Evolutionary conservation across 2,113 vertebrate species (phyloP).

Genomic region (Alosa alosa): DNA sequence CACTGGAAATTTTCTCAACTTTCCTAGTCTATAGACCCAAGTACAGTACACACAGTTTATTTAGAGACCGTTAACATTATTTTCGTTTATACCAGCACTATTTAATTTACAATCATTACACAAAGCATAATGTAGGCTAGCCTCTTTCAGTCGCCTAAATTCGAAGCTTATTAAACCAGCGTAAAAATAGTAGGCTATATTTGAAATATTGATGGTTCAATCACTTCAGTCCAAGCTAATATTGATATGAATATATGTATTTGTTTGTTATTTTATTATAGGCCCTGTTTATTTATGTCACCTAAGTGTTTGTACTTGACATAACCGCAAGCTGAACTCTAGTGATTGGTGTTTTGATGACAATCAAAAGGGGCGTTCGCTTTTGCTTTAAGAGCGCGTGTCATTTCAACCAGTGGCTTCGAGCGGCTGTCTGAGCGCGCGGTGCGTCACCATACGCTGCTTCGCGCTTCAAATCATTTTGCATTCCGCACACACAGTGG

Average conservation of each 20-base stretch:
- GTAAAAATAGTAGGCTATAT: background rate
- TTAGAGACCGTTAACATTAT: background rate
- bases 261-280: background rate
- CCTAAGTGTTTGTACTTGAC: background rate
- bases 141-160: background rate
- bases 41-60: background rate
- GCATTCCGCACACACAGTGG: slow-evolving; percentile 56
- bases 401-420: slow-evolving; percentile 38
- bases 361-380: slow-evolving; percentile 50
- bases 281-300: background rate
- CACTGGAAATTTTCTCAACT: background rate
- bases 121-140: background rate
- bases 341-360: background rate
- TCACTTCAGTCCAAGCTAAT: background rate
- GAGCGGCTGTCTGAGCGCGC: slow-evolving; percentile 33
- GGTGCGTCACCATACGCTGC: slow-evolving; percentile 53
- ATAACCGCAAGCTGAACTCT: background rate
- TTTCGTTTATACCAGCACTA: background rate
- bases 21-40: background rate
- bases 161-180: background rate
- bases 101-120: background rate
- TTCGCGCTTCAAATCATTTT: slow-evolving; percentile 57
- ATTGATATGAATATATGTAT: no score
- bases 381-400: slow-evolving; percentile 60
- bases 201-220: background rate